A percentile compares a stretch with the other conserved stretches of the same genome.
Conservation (phyloP, 2,113 vertebrate species). For the Anhinga rufa region DNA sequence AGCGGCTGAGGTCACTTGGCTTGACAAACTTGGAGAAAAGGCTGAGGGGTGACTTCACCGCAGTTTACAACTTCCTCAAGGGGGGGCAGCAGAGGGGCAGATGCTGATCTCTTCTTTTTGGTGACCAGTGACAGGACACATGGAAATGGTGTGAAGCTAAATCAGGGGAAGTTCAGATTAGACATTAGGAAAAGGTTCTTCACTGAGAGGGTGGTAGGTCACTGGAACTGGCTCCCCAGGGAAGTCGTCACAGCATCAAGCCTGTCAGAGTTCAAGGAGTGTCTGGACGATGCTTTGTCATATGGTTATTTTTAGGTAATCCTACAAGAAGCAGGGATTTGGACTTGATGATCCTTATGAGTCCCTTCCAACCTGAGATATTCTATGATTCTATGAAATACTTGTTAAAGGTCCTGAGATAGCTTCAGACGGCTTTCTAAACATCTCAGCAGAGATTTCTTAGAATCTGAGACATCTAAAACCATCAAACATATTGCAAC, state of each 20-base stretch:
- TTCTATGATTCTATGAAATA: not conserved
- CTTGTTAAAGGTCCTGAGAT: not conserved
- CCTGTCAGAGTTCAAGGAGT: not conserved
- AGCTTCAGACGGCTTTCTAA: not conserved
- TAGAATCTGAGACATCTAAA: not conserved
- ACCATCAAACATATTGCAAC: not conserved
- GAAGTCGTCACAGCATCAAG: not conserved
- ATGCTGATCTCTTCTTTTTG: not conserved
- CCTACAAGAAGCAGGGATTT: not conserved
- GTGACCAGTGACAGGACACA: not conserved
- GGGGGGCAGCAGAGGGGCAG: fast-evolving
- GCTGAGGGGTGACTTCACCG: not conserved
- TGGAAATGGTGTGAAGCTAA: not conserved
- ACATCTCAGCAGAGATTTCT: not conserved
- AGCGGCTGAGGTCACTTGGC: not conserved
- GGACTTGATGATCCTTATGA: too few species aligned
- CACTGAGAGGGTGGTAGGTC: too few species aligned
- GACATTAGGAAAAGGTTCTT: not conserved
- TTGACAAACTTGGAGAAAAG: not conserved
- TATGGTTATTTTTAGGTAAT: not conserved
- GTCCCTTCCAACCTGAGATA: too few species aligned
- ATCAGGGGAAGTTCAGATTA: not conserved
- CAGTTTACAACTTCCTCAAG: not conserved
- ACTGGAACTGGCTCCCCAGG: not conserved
- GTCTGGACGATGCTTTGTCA: not conserved